Evolutionary conservation across 2,797 vertebrate genomes (phyloP), one percentile per base, ranked within the genome.

Genomic region (Tenualosa ilisha): DNA sequence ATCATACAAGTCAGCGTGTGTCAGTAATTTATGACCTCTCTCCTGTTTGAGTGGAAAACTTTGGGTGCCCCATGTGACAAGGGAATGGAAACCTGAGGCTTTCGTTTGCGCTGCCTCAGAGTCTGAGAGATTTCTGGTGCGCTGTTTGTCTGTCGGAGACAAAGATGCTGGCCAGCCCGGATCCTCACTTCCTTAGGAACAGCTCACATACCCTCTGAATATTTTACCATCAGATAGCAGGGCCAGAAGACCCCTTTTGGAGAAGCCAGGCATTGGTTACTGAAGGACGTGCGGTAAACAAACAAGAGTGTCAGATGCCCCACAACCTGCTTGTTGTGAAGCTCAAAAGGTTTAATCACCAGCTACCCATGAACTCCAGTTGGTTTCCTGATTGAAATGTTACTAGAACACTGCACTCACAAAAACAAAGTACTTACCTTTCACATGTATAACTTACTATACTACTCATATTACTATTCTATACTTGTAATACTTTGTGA

Each of bases 201-300:
- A 83, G 89, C 91, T 93, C 90, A 84, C 65, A 86, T 92, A 88
- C 59, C 88, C 86, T 24, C 87, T 94, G 87, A 94, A 93, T 93
- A 92, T 91, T 91, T 94, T 84, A 92, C 37, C 24, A 3, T 24
- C 51, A 37, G 81, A 79, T 79, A 46, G 72, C 40, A 1, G 3
- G 0, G 72, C 72, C 20, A 46, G 0, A 79, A 79, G 37, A 79
- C 37, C 72, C 72, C 17, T 79, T 46, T 72, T 46, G 6, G 40
- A 20, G 40, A 2, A 37, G 72, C 40, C 50, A 51, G 50, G 50
- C 50, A 79, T 79, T 79, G 40, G 17, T 6, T 43, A 5, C 15
- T 22, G 68, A 79, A 22, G 72, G 72, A 15, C 20, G 40, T 20
- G 37, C 37, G 8, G 72, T 24, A 72, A 37, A 24, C 31, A 12